Base-by-base conservation (phyloP, 2,888 invertebrate species). In the Drosophila longiperda region DNA sequence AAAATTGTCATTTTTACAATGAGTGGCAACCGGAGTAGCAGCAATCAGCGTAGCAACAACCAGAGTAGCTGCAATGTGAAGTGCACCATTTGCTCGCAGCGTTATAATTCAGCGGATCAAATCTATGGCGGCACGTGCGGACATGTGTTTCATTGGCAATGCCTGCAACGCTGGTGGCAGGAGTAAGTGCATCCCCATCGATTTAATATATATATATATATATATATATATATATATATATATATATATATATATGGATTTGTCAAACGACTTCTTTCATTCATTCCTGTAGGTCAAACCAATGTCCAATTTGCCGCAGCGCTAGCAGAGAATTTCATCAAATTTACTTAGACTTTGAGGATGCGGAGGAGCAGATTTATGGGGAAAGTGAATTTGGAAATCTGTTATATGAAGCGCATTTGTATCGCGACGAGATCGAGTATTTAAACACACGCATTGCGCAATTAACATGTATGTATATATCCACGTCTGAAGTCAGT, bases 291-390 rank as follows among this genome's bases (percentile, higher is more conserved):
- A 91, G 91, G 33, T 80, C 83, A n/a, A 53, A 32, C n/a, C 76
- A 64, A 55, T 91, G 91, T 34, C 91, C 91, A 5, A 68, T 81
- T 55, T 91, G 91, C 53, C 90, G 91, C 6, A 34, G 29, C 5
- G 11, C 12, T 1, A 62, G 49, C 53, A 58, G 65, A 2, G 45
- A 60, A 0, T 77, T 55, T 20, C 74, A 83, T 55, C 81, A 83
- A 40, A 65, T 91, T 0, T 87, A 74, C 60, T 74, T 91, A 34
- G 73, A 71, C 58, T 87, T 91, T 50, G 89, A 88, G 1, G 83
- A 83, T 17, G 1, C 38, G 15, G 50, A 15, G 15, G 11, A 29
- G 12, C 20, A n/a, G 38, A 11, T 34, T 7, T 38, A n/a, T 38
- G 55, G 38, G 6, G 23, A 53, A 2, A 48, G 4, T 0, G 78